Conservation (phyloP, 1,140 invertebrate species). For the Brachionus asplanchnoidis region DNA sequence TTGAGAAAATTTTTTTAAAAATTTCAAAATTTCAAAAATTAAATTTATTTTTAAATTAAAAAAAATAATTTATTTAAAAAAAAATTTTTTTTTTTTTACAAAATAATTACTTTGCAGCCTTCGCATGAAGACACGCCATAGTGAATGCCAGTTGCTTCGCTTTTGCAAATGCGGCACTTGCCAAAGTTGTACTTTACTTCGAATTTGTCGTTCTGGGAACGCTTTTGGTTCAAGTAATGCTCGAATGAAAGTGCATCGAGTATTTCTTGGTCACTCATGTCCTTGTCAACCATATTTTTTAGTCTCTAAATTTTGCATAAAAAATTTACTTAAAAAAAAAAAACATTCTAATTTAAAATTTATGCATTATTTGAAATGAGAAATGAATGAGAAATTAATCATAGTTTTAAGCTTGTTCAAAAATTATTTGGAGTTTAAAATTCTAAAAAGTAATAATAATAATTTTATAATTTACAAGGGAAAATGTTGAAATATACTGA, state of each 20-base stretch:
- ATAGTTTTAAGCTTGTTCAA: background rate
- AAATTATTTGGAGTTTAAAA: background rate
- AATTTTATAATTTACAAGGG: background rate
- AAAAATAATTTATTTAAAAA: background rate
- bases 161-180: background rate
- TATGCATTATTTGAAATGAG: background rate
- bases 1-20: background rate
- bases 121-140: constrained; percentile 42
- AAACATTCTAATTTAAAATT: background rate
- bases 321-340: background rate
- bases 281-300: background rate
- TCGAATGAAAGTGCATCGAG: background rate
- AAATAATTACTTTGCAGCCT: constrained; percentile 10
- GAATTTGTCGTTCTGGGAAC: background rate
- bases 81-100: too few species aligned
- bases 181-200: constrained; percentile 26
- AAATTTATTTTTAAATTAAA: constrained; percentile 51
- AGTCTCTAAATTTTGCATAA: background rate
- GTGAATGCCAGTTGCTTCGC: constrained; percentile 26
- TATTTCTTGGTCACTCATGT: background rate
- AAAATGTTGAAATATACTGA: background rate
- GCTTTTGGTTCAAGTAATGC: background rate
- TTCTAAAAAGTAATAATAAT: background rate
- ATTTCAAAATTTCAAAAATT: constrained; percentile 45
- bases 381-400: background rate